These are phyloP conservation scores for Catocala sponsa DNA, from an alignment of 2,888 invertebrate genomes.

Conservation along the genomic window DNA sequence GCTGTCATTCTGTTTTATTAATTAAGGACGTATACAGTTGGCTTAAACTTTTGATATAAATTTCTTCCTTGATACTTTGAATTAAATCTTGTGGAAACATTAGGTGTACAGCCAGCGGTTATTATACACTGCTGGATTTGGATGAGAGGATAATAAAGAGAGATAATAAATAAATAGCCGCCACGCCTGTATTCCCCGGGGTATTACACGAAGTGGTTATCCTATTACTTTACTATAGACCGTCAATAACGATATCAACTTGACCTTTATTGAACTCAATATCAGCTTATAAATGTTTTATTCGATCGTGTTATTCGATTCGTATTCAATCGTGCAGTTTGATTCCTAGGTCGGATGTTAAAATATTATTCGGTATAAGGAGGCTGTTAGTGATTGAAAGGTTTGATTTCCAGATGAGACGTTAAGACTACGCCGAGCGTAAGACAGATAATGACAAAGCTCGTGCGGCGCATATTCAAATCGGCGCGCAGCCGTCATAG, in stretches of 20 bases:
- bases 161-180: constrained; percentile 21
- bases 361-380: no score
- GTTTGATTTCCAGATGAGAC: no score
- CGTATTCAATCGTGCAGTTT: no score
- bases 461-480: no score
- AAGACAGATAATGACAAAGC: no score
- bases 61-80: constrained; percentile 17
- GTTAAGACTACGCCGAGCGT: no score
- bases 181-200: constrained; percentile 14
- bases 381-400: no score
- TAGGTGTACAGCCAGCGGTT: constrained; percentile 15
- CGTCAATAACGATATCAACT: constrained; percentile 16
- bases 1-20: constrained; percentile 19
- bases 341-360: no score
- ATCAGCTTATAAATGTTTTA: constrained; percentile 1
- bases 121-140: constrained; percentile 10
- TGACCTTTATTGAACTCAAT: constrained; percentile 9
- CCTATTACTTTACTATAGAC: constrained; percentile 17
- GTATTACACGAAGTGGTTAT: constrained; percentile 9
- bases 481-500: no score
- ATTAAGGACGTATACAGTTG: constrained; percentile 10
- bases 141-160: constrained; percentile 14
- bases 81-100: constrained; percentile 17
- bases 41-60: constrained; percentile 19
- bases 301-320: neutral